A percentile compares a stretch with the other conserved stretches of the same genome.
These are phyloP conservation scores for Daubentonia madagascariensis DNA, from an alignment of 2,113 vertebrate species.

Conservation along the genomic window DNA sequence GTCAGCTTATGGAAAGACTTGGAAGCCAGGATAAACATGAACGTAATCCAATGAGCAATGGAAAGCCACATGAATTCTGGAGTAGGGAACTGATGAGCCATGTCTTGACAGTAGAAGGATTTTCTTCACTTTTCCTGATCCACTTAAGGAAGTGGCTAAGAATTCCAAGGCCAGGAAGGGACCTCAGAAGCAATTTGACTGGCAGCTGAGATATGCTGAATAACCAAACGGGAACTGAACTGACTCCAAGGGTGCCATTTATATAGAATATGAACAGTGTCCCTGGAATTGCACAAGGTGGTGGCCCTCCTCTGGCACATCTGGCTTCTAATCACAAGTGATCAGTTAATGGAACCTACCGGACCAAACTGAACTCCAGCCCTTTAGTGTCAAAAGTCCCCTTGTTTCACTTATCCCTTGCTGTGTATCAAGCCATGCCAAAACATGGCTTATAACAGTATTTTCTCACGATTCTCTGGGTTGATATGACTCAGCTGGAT, in stretches of 20 bases:
- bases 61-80: background rate
- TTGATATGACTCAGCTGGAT: background rate
- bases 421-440: background rate
- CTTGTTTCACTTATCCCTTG: background rate
- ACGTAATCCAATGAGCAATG: background rate
- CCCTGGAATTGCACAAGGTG: background rate
- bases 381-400: background rate
- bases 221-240: background rate
- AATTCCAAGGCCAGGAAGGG: background rate
- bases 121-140: background rate
- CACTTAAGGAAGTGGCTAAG: background rate
- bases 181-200: background rate
- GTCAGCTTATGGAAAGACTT: background rate
- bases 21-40: background rate
- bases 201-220: background rate
- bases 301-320: background rate
- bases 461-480: background rate
- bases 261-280: fast-evolving
- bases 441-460: background rate
- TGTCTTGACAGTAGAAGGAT: background rate
- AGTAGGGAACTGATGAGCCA: background rate
- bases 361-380: background rate
- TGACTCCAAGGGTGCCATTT: background rate
- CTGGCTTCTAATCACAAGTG: background rate
- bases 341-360: background rate